Evolutionary conservation across 2,113 vertebrate species (phyloP).

Genomic region (Mobula hypostoma): DNA sequence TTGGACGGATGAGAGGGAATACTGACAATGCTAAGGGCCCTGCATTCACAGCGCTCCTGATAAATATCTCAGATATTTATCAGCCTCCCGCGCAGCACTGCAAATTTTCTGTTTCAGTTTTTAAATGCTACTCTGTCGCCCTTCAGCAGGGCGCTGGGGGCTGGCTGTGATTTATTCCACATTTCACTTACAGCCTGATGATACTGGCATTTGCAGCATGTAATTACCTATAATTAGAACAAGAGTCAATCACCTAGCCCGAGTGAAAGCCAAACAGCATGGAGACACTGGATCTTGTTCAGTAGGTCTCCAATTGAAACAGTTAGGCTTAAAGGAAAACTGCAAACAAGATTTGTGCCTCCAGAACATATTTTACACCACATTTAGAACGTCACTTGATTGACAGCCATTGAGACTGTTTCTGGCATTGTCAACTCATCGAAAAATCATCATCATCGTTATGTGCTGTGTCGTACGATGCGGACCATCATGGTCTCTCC

Average conservation of each 20-base stretch:
- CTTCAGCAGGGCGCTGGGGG: background rate
- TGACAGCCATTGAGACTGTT: too few species aligned
- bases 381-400: too few species aligned
- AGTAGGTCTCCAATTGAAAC: background rate
- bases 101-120: background rate
- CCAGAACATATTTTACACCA: too few species aligned
- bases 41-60: too few species aligned
- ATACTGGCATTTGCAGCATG: constrained; percentile 9
- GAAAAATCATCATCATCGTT: too few species aligned
- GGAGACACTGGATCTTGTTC: background rate
- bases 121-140: background rate
- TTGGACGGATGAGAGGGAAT: too few species aligned
- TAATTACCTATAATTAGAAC: constrained; percentile 37
- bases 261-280: background rate
- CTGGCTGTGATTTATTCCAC: background rate
- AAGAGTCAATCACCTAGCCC: background rate
- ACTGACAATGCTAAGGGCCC: too few species aligned
- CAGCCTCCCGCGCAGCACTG: background rate
- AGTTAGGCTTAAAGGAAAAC: background rate
- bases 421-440: too few species aligned
- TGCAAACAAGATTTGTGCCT: too few species aligned
- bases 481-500: too few species aligned
- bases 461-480: too few species aligned
- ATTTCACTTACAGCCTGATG: constrained; percentile 12
- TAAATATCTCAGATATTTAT: too few species aligned